Evolutionary conservation across 2,797 vertebrate species (phyloP).

Genomic region (Danio albolineatus): DNA sequence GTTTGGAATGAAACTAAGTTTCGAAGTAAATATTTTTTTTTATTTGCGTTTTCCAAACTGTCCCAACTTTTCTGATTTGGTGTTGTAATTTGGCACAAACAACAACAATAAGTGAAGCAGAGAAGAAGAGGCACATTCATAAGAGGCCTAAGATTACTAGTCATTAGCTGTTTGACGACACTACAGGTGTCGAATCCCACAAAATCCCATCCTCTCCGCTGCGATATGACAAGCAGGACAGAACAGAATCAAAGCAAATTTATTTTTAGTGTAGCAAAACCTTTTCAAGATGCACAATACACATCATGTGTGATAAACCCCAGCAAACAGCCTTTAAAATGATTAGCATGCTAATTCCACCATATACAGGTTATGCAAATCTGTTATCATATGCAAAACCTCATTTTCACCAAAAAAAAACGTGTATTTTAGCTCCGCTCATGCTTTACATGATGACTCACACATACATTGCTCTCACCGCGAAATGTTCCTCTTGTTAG

Average conservation of each 20-base stretch:
- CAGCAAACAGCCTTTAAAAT: constrained; percentile 8
- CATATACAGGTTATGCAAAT: constrained; percentile 12
- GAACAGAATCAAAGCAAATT: background rate
- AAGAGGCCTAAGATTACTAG: background rate
- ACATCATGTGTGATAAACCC: constrained; percentile 40
- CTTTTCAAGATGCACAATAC: constrained; percentile 1
- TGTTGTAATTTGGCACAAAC: background rate
- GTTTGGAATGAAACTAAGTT: too few species aligned
- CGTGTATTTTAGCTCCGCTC: background rate
- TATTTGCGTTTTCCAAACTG: too few species aligned
- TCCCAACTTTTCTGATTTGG: too few species aligned
- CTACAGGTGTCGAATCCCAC: background rate
- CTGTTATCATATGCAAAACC: constrained; percentile 45
- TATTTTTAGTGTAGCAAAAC: constrained; percentile 24
- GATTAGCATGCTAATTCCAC: constrained; percentile 39
- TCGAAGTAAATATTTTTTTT: too few species aligned
- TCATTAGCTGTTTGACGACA: background rate
- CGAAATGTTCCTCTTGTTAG: constrained; percentile 4
- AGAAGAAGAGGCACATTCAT: background rate
- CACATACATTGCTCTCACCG: background rate
- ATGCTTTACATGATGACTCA: constrained; percentile 24
- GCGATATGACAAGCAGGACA: background rate
- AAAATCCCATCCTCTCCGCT: background rate
- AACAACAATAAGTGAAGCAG: background rate
- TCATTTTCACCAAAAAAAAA: constrained; percentile 17